Evolutionary conservation across 2,113 vertebrate species (phyloP), one percentile per base, ranked within the genome.

Genomic region (Rhinogobius similis): DNA sequence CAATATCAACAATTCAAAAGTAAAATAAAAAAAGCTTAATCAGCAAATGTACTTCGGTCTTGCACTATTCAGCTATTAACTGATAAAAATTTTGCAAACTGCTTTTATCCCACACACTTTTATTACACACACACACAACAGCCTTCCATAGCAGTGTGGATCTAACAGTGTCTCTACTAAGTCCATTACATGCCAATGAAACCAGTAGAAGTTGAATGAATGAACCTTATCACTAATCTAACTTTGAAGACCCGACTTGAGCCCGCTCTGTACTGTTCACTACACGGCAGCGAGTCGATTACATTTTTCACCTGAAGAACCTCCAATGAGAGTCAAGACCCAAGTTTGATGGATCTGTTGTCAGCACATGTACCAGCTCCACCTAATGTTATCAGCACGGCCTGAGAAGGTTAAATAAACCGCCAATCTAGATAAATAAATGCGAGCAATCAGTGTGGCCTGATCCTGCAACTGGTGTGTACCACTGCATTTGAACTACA

Each of bases 341-440:
- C 24, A 32, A 43, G 26, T 82, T 74, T 82, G 48, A 71, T 55
- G 41, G 20, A 62, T 64, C 78, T 76, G 68, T 59, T 27, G 55
- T 77, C 44, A 58, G 58, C 36, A 62, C 55, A 59, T 5, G 64
- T 65, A 75, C 52, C 68, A 50, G 14, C 68, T 74, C 39, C 58
- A 11, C 4, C 23, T 10, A 64, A 62, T 44, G 52, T 43, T 67
- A 75, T 67, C 77, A 74, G 63, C 41, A 62, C 72, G 13, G 0
- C 13, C 53, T n/a, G 18, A 13, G 5, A 62, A 77, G 72, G 69
- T 86, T 80, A 66, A 73, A 83, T 76, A 86, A 77, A 50, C 75
- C 14, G 3, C 63, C 58, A 63, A 75, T 81, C 56, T 70, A 20
- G 58, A 36, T 38, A 36, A 61, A 85, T 23, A 50, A 36, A 70